Conservation (phyloP, 2,888 invertebrate species). For the Mythimna impura region DNA sequence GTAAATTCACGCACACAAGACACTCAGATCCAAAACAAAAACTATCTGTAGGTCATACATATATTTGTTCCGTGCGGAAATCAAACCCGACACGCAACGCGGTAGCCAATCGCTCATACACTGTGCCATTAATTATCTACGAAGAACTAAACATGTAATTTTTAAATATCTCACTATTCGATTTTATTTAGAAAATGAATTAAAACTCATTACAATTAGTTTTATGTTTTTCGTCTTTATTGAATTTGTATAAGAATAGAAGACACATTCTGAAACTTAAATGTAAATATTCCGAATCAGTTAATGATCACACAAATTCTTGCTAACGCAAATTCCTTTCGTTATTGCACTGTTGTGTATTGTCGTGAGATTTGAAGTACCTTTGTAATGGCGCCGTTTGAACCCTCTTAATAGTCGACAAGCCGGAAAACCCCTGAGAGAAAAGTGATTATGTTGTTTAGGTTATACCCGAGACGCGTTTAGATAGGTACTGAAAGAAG, state of each 20-base stretch:
- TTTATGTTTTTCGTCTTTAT: background rate
- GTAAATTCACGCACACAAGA: too few species aligned
- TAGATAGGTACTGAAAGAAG: slow-evolving; percentile 18
- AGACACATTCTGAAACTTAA: background rate
- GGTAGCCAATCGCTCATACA: too few species aligned
- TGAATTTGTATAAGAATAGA: background rate
- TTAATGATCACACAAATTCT: slow-evolving; percentile 40
- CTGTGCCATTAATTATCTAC: too few species aligned
- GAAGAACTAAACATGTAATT: background rate
- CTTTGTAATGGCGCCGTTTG: slow-evolving; percentile 39
- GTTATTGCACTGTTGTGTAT: slow-evolving; percentile 47
- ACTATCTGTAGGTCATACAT: too few species aligned
- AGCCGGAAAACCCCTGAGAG: slow-evolving; percentile 35
- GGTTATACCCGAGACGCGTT: slow-evolving; percentile 31
- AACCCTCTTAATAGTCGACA: slow-evolving; percentile 48
- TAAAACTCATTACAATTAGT: too few species aligned
- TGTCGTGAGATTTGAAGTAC: slow-evolving; percentile 37
- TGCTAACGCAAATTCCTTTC: slow-evolving; percentile 27
- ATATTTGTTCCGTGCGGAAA: too few species aligned
- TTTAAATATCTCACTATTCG: background rate
- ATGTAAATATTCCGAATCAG: slow-evolving; percentile 4
- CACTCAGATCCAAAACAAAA: too few species aligned
- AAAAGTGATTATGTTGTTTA: slow-evolving; percentile 43
- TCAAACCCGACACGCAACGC: too few species aligned
- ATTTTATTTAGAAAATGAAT: background rate